These are phyloP conservation scores for Corythoichthys haematopterus DNA, from an alignment of 2,113 vertebrate species.

Conservation along the genomic window DNA sequence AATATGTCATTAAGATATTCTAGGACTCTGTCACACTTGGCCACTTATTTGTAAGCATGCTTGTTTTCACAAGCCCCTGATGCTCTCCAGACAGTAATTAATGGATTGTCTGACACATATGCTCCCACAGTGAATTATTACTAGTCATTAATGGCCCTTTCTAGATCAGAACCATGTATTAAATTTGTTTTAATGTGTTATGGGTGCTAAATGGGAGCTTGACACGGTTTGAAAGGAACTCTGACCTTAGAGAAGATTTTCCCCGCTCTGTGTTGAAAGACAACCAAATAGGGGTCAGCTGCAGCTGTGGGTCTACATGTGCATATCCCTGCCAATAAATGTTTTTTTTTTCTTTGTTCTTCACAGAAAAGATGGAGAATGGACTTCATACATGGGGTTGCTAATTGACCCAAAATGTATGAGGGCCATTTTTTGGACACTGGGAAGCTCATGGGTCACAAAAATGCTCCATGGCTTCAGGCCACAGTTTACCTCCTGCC, in stretches of 20 bases:
- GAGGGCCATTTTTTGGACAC: conserved; percentile 76
- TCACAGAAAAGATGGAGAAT: conserved; percentile 54
- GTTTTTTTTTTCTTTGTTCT: not conserved
- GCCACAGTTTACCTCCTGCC: conserved; percentile 67
- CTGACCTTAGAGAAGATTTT: conserved; percentile 53
- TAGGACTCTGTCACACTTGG: conserved; percentile 17
- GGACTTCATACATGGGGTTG: conserved; percentile 62
- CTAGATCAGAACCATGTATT: not conserved
- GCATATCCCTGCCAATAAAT: conserved; percentile 16
- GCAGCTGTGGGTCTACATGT: conserved; percentile 23
- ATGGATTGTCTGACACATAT: conserved; percentile 1
- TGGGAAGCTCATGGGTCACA: conserved; percentile 83
- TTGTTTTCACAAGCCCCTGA: not conserved
- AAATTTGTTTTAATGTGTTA: conserved; percentile 1
- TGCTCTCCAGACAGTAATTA: not conserved
- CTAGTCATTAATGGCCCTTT: not conserved
- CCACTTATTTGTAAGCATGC: conserved; percentile 14
- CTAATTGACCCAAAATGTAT: conserved; percentile 81
- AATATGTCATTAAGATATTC: conserved; percentile 46
- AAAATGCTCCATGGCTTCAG: conserved; percentile 68
- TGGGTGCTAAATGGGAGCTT: conserved; percentile 34
- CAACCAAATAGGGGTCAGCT: conserved; percentile 49
- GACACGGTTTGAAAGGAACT: conserved; percentile 42
- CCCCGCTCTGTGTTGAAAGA: conserved; percentile 42
- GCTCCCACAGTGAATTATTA: conserved; percentile 9